Evolutionary conservation across 2,797 vertebrate genomes (phyloP).

Genomic region (Sebastes jordani): DNA sequence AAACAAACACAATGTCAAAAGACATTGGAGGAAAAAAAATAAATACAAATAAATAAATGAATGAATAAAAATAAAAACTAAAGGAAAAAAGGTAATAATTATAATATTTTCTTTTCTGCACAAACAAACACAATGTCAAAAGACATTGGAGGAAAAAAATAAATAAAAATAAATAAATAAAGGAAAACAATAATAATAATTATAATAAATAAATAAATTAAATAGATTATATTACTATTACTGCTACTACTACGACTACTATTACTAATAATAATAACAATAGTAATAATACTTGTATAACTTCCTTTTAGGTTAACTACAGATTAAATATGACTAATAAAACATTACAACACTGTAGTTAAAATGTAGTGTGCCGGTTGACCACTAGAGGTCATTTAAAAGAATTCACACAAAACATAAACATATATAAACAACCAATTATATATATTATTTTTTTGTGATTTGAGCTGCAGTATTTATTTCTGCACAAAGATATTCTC

Average conservation of each 20-base stretch:
- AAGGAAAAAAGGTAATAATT: too few relatives aligned
- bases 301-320: neutral
- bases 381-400: slow-evolving; percentile 32
- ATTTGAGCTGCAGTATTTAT: too few relatives aligned
- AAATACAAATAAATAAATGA: neutral
- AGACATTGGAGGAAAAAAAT: too few relatives aligned
- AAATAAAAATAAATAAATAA: neutral
- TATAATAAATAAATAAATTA: neutral
- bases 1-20: too few relatives aligned
- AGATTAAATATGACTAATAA: neutral
- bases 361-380: neutral
- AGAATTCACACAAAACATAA: neutral
- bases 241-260: too few relatives aligned
- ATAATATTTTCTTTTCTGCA: too few relatives aligned
- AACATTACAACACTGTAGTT: neutral
- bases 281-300: neutral
- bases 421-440: accelerated
- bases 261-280: neutral
- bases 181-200: neutral
- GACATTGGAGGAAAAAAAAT: too few relatives aligned
- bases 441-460: neutral
- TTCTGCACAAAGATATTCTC: too few relatives aligned
- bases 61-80: neutral
- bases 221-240: neutral
- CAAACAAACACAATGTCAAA: too few relatives aligned